These are phyloP conservation scores for Megaptera novaeangliae DNA, from an alignment of 2,113 vertebrate genomes.

Conservation along the genomic window DNA sequence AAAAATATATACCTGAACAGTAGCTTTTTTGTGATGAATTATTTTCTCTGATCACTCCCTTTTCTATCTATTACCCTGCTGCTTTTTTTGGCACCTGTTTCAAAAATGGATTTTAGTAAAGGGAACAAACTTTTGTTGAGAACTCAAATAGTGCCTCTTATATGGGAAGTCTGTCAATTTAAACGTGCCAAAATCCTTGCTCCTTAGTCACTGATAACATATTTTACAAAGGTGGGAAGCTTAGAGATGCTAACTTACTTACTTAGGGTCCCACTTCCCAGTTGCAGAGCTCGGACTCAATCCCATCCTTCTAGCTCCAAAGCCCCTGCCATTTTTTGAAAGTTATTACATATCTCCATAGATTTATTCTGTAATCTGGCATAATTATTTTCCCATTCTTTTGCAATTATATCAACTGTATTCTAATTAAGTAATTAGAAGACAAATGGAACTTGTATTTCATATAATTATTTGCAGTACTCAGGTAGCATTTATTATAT, in stretches of 20 bases:
- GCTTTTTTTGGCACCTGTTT: background rate
- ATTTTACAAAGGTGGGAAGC: background rate
- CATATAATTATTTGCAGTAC: background rate
- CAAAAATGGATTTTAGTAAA: background rate
- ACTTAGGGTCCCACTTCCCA: rapidly evolving
- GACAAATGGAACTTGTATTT: background rate
- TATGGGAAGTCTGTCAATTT: background rate
- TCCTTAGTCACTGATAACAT: background rate
- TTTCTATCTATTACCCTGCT: background rate
- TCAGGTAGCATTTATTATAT: background rate
- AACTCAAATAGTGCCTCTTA: background rate
- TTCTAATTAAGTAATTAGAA: background rate
- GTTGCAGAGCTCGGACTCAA: background rate
- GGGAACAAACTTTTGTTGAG: background rate
- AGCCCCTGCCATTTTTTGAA: background rate
- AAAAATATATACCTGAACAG: background rate
- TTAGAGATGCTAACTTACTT: background rate
- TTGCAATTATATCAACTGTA: background rate
- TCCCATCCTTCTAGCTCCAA: background rate
- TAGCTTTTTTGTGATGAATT: background rate
- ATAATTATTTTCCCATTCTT: background rate
- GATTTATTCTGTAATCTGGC: background rate
- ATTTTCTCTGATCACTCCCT: background rate
- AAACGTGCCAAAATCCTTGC: background rate
- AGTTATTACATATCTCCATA: background rate